Conservation (phyloP, 2,888 invertebrate species). For the Drosophila subsilvestris region DNA sequence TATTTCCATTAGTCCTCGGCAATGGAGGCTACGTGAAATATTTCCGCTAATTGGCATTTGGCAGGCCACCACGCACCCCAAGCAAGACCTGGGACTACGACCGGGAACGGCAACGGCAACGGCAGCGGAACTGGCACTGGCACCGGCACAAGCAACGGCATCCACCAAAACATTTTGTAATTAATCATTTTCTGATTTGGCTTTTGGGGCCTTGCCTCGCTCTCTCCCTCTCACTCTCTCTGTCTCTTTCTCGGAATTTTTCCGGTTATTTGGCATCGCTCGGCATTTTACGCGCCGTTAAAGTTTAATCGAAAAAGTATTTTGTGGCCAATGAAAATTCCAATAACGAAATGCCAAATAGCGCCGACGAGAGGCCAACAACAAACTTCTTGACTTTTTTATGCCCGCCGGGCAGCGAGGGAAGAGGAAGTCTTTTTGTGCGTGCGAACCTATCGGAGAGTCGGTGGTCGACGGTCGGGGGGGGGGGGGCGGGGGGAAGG, state of each 20-base stretch:
- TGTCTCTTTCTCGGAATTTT: conserved; percentile 41
- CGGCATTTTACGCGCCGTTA: conserved; percentile 73
- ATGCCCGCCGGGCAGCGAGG: conserved; percentile 34
- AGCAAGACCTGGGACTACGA: background rate
- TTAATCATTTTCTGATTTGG: conserved; percentile 75
- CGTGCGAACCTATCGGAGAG: background rate
- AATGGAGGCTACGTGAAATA: conserved; percentile 55
- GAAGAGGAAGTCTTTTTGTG: conserved; percentile 20
- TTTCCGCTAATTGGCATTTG: conserved; percentile 70
- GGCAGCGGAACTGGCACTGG: too few relatives aligned
- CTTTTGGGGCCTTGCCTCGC: conserved; percentile 14
- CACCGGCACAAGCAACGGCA: background rate
- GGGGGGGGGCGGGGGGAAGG: background rate
- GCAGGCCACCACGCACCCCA: conserved; percentile 46
- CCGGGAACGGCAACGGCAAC: too few relatives aligned
- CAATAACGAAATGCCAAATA: conserved; percentile 66
- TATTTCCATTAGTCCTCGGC: conserved; percentile 65
- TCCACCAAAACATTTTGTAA: conserved; percentile 54
- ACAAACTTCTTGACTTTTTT: conserved; percentile 57
- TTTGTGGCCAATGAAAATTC: conserved; percentile 77
- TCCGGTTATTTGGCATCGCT: conserved; percentile 45
- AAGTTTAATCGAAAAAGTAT: conserved; percentile 78
- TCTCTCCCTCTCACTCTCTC: conserved; percentile 11
- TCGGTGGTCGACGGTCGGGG: background rate
- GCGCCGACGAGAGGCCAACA: conserved; percentile 33